A percentile compares a stretch with the other conserved stretches of the same genome.
Evolutionary conservation across 1,140 invertebrate genomes (phyloP).

Genomic region (Drosophila ambigua): DNA sequence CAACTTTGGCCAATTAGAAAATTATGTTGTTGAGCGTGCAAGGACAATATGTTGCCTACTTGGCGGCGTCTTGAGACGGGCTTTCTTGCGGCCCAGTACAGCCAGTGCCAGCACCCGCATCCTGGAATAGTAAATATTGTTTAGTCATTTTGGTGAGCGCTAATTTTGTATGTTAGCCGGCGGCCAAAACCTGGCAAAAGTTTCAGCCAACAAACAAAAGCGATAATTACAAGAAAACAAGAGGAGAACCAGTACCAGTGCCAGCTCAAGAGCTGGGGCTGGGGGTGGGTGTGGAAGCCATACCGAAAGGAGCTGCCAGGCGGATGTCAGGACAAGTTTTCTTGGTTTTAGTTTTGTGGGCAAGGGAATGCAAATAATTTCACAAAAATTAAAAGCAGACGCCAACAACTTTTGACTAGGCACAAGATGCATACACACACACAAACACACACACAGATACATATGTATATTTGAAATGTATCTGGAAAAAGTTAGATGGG

Average conservation of each 20-base stretch:
- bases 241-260: constrained; percentile 15
- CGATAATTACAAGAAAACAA: constrained; percentile 83
- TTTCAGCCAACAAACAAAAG: constrained; percentile 80
- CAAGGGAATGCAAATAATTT: constrained; percentile 76
- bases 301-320: background rate
- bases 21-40: constrained; percentile 55
- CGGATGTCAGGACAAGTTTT: constrained; percentile 42
- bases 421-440: no score
- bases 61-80: constrained; percentile 47
- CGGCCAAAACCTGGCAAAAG: constrained; percentile 73
- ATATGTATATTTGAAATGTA: constrained; percentile 50
- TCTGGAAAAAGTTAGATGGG: constrained; percentile 1
- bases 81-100: background rate
- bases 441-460: constrained; percentile 9
- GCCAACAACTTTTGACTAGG: constrained; percentile 38
- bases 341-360: constrained; percentile 55
- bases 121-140: constrained; percentile 70
- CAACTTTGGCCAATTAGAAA: constrained; percentile 78
- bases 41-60: constrained; percentile 76
- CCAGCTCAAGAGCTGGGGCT: background rate
- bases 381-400: constrained; percentile 78
- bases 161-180: constrained; percentile 80
- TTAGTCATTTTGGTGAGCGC: constrained; percentile 77
- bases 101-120: constrained; percentile 24
- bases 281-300: background rate